Percentiles rank a stretch among this genome's conserved stretches.
Conservation (phyloP, 2,113 vertebrate species). For the Eptesicus fuscus region DNA sequence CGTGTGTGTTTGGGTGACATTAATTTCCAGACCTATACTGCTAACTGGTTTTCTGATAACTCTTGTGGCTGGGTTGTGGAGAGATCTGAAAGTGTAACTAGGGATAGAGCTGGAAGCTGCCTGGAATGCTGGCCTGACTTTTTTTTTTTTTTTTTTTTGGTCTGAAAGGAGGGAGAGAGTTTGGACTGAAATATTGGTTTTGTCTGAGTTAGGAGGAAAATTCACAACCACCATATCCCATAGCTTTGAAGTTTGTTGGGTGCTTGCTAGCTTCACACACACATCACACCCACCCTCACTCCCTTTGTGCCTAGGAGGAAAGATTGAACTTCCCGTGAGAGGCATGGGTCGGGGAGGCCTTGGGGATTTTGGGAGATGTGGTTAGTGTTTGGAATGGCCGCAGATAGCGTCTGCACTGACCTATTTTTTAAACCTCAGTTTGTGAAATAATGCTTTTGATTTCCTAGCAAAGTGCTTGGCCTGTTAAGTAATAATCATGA, state of each 20-base stretch:
- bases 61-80: background rate
- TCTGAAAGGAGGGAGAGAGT: background rate
- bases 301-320: background rate
- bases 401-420: background rate
- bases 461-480: background rate
- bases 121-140: background rate
- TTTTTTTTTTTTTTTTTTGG: background rate
- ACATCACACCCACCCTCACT: background rate
- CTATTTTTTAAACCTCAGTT: background rate
- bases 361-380: background rate
- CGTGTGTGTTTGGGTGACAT: background rate
- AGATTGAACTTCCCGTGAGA: background rate
- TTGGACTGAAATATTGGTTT: conserved; percentile 11
- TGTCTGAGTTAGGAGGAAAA: background rate
- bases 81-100: background rate
- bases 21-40: background rate
- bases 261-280: background rate
- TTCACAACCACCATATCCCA: background rate
- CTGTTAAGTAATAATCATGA: background rate
- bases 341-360: rapidly evolving
- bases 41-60: background rate
- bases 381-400: background rate
- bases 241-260: background rate
- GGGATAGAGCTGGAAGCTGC: background rate
- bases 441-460: background rate